These are phyloP conservation scores for Episyrphus balteatus DNA, from an alignment of 1,140 invertebrate genomes.

Conservation along the genomic window DNA sequence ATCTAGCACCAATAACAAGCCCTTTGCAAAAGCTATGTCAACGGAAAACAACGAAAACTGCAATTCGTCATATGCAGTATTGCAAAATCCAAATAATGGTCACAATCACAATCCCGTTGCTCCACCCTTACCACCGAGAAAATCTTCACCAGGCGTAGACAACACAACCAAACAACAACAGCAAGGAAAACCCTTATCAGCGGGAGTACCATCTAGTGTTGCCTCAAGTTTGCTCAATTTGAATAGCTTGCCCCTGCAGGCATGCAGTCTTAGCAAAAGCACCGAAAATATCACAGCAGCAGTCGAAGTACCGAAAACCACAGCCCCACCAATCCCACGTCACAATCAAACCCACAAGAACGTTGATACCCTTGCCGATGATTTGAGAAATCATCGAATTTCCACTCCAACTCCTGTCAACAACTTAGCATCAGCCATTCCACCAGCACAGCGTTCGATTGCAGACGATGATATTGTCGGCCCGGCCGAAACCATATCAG, in stretches of 20 bases:
- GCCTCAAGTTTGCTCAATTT: background rate
- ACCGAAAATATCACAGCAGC: constrained; percentile 25
- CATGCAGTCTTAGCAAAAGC: constrained; percentile 9
- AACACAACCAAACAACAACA: constrained; percentile 19
- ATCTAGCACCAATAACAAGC: background rate
- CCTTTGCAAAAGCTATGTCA: background rate
- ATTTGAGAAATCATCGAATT: constrained; percentile 20
- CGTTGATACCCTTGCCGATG: constrained; percentile 26
- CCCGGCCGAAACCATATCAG: constrained; percentile 53
- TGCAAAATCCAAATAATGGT: constrained; percentile 18
- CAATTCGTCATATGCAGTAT: constrained; percentile 29
- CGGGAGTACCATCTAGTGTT: background rate
- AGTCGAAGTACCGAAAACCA: constrained; percentile 21
- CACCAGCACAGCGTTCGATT: constrained; percentile 20
- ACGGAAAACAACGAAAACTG: constrained; percentile 20
- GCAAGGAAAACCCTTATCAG: constrained; percentile 14
- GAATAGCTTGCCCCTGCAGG: background rate
- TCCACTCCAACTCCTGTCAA: constrained; percentile 11
- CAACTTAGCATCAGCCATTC: constrained; percentile 9
- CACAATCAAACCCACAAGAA: constrained; percentile 16
- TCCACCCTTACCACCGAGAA: constrained; percentile 47
- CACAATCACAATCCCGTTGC: constrained; percentile 9
- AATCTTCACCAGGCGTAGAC: constrained; percentile 46
- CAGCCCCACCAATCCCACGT: constrained; percentile 34
- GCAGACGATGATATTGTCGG: constrained; percentile 41